These are phyloP conservation scores for Beris chalybata DNA, from an alignment of 2,888 invertebrate genomes.

Conservation along the genomic window DNA sequence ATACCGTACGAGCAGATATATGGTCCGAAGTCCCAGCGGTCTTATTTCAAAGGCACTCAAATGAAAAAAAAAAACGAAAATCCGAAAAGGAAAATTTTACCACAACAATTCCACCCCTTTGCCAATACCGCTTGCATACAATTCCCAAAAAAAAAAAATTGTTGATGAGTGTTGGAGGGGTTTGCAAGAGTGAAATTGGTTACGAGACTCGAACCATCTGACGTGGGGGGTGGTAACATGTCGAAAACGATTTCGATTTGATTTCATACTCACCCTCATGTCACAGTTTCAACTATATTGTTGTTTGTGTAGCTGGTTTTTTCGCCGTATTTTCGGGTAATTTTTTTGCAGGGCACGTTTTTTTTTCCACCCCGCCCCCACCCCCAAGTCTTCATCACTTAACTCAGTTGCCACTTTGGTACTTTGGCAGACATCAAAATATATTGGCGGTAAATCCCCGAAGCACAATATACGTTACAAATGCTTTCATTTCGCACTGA, in stretches of 20 bases:
- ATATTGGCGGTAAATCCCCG: constrained; percentile 21
- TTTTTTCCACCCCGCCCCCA: background rate
- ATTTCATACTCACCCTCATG: constrained; percentile 13
- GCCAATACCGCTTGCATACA: background rate
- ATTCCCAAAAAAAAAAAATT: background rate
- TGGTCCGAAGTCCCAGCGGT: constrained; percentile 42
- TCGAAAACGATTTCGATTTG: constrained; percentile 32
- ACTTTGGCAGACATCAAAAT: constrained; percentile 5
- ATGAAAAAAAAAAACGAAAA: constrained; percentile 37
- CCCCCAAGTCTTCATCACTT: background rate
- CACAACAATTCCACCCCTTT: background rate
- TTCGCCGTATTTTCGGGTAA: background rate
- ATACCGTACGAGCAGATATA: constrained; percentile 39
- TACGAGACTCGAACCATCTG: constrained; percentile 4
- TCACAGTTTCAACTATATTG: constrained; percentile 2
- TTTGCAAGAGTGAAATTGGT: constrained; percentile 24
- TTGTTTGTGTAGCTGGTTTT: background rate
- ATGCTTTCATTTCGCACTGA: background rate
- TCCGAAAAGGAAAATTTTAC: background rate
- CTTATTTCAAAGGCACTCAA: constrained; percentile 43
- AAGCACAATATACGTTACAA: constrained; percentile 18
- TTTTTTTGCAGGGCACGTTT: background rate
- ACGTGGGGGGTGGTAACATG: constrained; percentile 21
- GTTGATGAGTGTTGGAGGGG: constrained; percentile 18
- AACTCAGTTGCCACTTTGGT: background rate